Evolutionary conservation across 1,140 invertebrate genomes (phyloP).

Genomic region (Eciton burchellii): DNA sequence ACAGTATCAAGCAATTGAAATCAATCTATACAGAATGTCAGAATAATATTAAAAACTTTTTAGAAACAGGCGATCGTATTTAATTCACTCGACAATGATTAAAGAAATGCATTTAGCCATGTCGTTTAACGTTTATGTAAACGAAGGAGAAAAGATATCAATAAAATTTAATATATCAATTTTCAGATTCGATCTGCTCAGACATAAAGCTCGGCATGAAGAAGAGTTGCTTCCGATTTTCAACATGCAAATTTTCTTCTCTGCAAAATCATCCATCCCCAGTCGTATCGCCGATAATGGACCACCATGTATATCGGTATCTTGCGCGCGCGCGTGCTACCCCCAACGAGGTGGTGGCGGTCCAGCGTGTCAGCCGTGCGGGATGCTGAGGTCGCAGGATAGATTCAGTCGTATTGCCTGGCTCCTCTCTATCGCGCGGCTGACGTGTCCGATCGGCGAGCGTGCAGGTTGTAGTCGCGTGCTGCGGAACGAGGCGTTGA

Average conservation of each 20-base stretch:
- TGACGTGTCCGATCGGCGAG: conserved; percentile 25
- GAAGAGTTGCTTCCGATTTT: background rate
- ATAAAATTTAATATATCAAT: background rate
- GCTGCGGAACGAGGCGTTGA: conserved; percentile 29
- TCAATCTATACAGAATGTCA: too few relatives aligned
- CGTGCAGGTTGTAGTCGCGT: background rate
- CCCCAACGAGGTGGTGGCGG: conserved; percentile 67
- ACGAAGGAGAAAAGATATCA: too few relatives aligned
- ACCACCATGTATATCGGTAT: conserved; percentile 30
- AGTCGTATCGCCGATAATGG: background rate
- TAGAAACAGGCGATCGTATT: too few relatives aligned
- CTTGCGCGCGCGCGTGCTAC: conserved; percentile 51
- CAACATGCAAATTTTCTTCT: background rate
- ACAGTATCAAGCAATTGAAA: too few relatives aligned
- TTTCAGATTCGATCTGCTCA: background rate
- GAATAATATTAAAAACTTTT: too few relatives aligned
- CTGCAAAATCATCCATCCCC: background rate
- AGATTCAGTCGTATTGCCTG: conserved; percentile 75
- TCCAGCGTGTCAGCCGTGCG: conserved; percentile 71
- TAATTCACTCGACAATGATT: too few relatives aligned
- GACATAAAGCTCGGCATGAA: background rate
- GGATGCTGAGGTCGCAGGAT: conserved; percentile 71
- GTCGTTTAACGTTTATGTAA: too few relatives aligned
- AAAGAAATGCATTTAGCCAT: too few relatives aligned
- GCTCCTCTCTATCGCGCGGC: conserved; percentile 62